Percentiles rank a stretch among this genome's conserved stretches.
These are phyloP conservation scores for Esox masquinongy DNA, from an alignment of 2,797 vertebrate species.

Conservation along the genomic window DNA sequence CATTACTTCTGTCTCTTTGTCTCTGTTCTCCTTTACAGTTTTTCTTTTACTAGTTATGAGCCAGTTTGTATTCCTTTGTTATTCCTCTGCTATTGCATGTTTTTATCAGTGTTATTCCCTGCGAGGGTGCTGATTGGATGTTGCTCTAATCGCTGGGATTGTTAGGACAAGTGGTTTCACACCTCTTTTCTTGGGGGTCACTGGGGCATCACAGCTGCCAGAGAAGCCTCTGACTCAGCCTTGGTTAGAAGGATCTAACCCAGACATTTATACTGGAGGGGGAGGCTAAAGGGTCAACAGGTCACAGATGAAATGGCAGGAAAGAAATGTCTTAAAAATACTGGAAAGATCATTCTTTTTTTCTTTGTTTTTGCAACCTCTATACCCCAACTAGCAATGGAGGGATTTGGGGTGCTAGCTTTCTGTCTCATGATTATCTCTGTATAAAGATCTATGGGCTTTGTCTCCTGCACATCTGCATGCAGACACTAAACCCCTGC, in stretches of 20 bases:
- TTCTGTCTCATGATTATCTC: background rate
- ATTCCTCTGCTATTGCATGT: background rate
- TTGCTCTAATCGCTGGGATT: slow-evolving; percentile 78
- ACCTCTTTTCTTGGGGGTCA: slow-evolving; percentile 65
- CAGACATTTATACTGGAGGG: background rate
- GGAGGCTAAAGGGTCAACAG: background rate
- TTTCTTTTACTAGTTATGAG: background rate
- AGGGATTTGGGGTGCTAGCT: background rate
- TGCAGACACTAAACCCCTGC: slow-evolving; percentile 43
- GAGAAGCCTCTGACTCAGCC: background rate
- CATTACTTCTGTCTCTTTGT: background rate
- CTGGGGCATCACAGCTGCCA: slow-evolving; percentile 83
- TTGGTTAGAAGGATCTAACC: background rate
- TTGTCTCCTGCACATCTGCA: slow-evolving; percentile 46
- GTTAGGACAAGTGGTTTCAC: slow-evolving; percentile 79
- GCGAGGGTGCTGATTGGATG: slow-evolving; percentile 72
- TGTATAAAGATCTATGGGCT: slow-evolving; percentile 46
- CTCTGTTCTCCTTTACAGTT: background rate
- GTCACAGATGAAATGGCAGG: background rate
- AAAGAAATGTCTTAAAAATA: background rate
- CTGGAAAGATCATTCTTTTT: background rate
- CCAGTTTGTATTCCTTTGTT: background rate
- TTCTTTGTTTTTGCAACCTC: background rate
- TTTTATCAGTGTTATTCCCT: slow-evolving; percentile 14
- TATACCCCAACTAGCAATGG: background rate